Percentiles rank a stretch among this genome's conserved stretches.
Conservation (phyloP, 2,888 invertebrate genomes). For the Drosophila paramelanica region DNA sequence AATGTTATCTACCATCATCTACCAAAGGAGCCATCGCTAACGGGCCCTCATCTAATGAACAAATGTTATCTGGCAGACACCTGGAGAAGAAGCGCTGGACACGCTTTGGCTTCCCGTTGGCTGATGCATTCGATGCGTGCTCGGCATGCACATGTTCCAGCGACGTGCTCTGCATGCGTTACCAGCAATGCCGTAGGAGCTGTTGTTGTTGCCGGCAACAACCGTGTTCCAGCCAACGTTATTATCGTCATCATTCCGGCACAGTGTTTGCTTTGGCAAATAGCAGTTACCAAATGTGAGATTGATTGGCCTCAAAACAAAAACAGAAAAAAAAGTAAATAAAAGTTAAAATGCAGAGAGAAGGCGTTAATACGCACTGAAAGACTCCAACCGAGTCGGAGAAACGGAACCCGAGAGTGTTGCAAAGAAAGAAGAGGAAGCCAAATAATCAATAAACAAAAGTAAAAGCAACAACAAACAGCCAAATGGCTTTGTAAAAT, state of each 20-base stretch:
- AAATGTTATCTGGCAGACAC: slow-evolving; percentile 3
- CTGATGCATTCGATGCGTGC: slow-evolving; percentile 31
- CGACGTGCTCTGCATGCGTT: slow-evolving; percentile 52
- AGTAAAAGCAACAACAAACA: slow-evolving; percentile 46
- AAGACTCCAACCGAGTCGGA: slow-evolving; percentile 1
- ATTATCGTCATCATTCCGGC: slow-evolving; percentile 26
- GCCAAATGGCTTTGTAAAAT: slow-evolving; percentile 63
- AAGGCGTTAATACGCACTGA: slow-evolving; percentile 15
- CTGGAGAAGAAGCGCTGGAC: slow-evolving; percentile 3
- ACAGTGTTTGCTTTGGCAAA: slow-evolving; percentile 34
- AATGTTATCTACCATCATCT: not conserved
- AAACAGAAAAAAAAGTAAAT: slow-evolving; percentile 7
- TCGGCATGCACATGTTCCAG: slow-evolving; percentile 16
- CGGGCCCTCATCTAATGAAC: not conserved
- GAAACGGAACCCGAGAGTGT: slow-evolving; percentile 19
- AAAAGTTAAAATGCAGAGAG: not conserved
- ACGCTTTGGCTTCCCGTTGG: slow-evolving; percentile 6
- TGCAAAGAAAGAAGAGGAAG: not conserved
- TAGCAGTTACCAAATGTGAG: slow-evolving; percentile 36
- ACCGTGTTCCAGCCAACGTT: slow-evolving; percentile 20
- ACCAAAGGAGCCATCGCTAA: not conserved
- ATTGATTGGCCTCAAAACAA: slow-evolving; percentile 37
- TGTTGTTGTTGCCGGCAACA: slow-evolving; percentile 5
- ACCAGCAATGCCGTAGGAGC: slow-evolving; percentile 26
- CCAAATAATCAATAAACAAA: slow-evolving; percentile 15